Conservation (phyloP, 1,140 invertebrate species). For the Piezodorus guildinii region DNA sequence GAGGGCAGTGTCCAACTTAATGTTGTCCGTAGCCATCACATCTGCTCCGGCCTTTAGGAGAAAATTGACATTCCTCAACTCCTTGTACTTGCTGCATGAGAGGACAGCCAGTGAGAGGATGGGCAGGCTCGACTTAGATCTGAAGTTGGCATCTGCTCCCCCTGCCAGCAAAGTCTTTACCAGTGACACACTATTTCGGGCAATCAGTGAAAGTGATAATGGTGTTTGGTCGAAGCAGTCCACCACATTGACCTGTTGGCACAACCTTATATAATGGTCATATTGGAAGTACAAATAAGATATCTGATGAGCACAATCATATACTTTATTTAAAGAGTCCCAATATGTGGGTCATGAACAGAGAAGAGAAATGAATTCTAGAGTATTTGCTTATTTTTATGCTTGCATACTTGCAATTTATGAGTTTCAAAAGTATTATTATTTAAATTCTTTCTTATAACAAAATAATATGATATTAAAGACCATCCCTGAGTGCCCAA, state of each 20-base stretch:
- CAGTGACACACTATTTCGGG: background rate
- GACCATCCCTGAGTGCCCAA: too few relatives aligned
- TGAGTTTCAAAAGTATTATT: too few relatives aligned
- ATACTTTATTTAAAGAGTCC: too few relatives aligned
- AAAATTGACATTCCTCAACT: background rate
- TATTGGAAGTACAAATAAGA: too few relatives aligned
- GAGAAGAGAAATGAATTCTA: too few relatives aligned
- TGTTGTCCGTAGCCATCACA: conserved; percentile 2
- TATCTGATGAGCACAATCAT: too few relatives aligned
- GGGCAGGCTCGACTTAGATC: background rate
- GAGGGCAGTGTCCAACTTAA: conserved; percentile 17
- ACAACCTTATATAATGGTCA: too few relatives aligned
- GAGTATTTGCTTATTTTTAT: too few relatives aligned
- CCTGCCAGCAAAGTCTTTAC: background rate
- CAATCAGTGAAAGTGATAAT: background rate
- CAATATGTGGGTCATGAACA: too few relatives aligned
- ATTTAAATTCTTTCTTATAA: too few relatives aligned
- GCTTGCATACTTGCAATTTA: too few relatives aligned
- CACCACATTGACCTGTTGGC: conserved; percentile 5
- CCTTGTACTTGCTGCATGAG: background rate
- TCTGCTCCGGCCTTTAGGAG: conserved; percentile 10
- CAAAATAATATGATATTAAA: too few relatives aligned
- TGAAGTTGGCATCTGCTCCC: background rate
- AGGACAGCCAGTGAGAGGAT: background rate
- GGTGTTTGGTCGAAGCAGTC: conserved; percentile 20